Base-by-base conservation (phyloP, 2,797 vertebrate species). In the Acanthiza pusilla region DNA sequence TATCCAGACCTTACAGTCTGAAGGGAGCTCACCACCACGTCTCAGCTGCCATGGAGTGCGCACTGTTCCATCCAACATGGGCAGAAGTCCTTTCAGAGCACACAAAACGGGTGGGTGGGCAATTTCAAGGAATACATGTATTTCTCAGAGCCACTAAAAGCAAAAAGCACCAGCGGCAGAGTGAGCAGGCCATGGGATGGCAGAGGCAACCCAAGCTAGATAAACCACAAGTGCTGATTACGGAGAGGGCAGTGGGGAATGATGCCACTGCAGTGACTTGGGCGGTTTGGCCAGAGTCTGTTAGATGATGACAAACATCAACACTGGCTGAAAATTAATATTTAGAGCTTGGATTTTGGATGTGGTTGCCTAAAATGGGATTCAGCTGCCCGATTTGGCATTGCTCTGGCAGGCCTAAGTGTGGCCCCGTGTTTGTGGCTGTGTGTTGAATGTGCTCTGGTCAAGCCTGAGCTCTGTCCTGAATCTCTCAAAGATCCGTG, bases 31-130 rank as follows among this genome's bases (percentile, higher is more conserved):
- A 22, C 45, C 79, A 75, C 65, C 73, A 45, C 2, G 1, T 29
- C 51, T 53, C 57, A 48, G 65, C 18, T 58, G 63, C 4, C 5
- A 1, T 0, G 9, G 16, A 18, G 32, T 8, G 13, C 1, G 23
- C 48, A 2, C n/a, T 54, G 34, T 3, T 9, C 23, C 11, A 4
- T 18, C 30, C 66, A 63, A 1, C 20, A 3, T 0, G 18, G 27
- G 32, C 42, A 66, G 8, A n/a, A 63, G 13, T 30, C 36, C 30
- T 15, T 36, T 15, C 20, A 36, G 54, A 78, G 23, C 14, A 11
- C 1, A 14, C 10, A 72, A 12, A 57, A 8, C 1, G 29, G 16
- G 11, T 73, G 73, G 43, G 13, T 9, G 19, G 63, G 43, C 18
- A 19, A 22, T 15, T 34, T 20, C 6, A 58, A 43, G 36, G 11